Base-by-base conservation (phyloP, 2,888 invertebrate species). In the Caenorhabditis auriculariae region DNA sequence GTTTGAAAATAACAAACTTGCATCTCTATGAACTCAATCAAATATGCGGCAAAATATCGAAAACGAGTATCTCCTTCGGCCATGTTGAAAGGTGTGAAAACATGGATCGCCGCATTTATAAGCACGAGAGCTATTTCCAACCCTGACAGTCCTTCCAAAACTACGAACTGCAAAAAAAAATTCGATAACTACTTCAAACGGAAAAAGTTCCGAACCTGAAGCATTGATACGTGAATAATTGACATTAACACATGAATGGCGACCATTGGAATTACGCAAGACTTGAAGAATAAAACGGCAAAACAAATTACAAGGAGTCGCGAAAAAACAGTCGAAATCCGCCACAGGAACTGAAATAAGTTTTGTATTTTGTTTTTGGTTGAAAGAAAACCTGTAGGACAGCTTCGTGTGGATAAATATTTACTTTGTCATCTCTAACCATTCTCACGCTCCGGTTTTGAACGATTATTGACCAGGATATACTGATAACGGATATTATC, bases 21-120 rank as follows among this genome's bases (percentile, higher is more conserved):
- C 27, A 56, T 59, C 53, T 77, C 76, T 0, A 74, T 1, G 15
- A 66, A 45, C 48, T 77, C 77, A 3, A 77, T 35, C 4, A 29
- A 21, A 39, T 75, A 75, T 0, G 71, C 76, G 1, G 48, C 24
- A 0, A 54, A 23, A 45, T 77, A 77, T 45, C 71, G 54, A 32
- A 49, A 62, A 35, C 69, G 38, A 2, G 75, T 74, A 4, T 44
- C 41, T 6, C 76, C 74, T 37, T 77, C 76, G 2, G 70, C 68
- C 62, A 72, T 75, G 41, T 77, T 77, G 54, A 76, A 77, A 0
- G 77, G 77, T 2, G 69, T 62, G 54, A 73, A 75, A 12, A 66
- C 49, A 46, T 77, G 77, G 29, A 77, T 66, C 17, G 62, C 52
- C 2, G 60, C 57, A 32, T 72, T 76, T 21, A 75, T 60, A 17